Evolutionary conservation across 2,113 vertebrate species (phyloP).

Genomic region (Forbesichthys papilliferus): DNA sequence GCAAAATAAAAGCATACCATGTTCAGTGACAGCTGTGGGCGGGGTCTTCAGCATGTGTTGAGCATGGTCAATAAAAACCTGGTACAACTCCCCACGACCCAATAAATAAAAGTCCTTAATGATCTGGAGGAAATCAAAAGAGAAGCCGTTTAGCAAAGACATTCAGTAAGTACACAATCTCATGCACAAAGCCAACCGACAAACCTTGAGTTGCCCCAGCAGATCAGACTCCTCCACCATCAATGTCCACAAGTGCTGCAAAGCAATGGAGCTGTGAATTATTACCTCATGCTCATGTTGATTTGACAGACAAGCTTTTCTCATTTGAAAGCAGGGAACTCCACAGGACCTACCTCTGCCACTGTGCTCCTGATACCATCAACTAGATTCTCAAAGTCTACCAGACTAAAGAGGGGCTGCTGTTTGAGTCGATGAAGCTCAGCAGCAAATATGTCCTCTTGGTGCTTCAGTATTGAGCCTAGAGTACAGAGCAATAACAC

Average conservation of each 20-base stretch:
- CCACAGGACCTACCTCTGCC: slow-evolving; percentile 82
- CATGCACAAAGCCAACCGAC: neutral
- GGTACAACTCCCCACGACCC: slow-evolving; percentile 96
- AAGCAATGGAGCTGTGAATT: neutral
- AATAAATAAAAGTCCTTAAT: slow-evolving; percentile 97
- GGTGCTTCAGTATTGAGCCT: slow-evolving; percentile 97
- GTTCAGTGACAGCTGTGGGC: slow-evolving; percentile 93
- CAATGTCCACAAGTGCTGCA: slow-evolving; percentile 95
- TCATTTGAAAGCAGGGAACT: slow-evolving; percentile 5
- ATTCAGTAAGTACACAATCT: neutral
- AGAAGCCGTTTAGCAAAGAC: neutral
- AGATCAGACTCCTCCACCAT: slow-evolving; percentile 97
- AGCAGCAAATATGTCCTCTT: slow-evolving; percentile 91
- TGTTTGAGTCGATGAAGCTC: slow-evolving; percentile 95
- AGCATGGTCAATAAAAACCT: slow-evolving; percentile 95
- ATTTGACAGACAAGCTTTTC: neutral
- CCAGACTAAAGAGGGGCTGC: slow-evolving; percentile 89
- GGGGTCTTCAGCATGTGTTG: slow-evolving; percentile 97
- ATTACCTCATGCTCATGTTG: neutral
- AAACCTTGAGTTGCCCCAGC: slow-evolving; percentile 95
- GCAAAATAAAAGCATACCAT: slow-evolving; percentile 75
- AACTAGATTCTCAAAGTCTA: slow-evolving; percentile 93
- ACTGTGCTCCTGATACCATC: slow-evolving; percentile 93
- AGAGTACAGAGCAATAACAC: neutral
- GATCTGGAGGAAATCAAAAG: slow-evolving; percentile 75